Evolutionary conservation across 2,888 invertebrate genomes (phyloP).

Genomic region (Lithodes maja): DNA sequence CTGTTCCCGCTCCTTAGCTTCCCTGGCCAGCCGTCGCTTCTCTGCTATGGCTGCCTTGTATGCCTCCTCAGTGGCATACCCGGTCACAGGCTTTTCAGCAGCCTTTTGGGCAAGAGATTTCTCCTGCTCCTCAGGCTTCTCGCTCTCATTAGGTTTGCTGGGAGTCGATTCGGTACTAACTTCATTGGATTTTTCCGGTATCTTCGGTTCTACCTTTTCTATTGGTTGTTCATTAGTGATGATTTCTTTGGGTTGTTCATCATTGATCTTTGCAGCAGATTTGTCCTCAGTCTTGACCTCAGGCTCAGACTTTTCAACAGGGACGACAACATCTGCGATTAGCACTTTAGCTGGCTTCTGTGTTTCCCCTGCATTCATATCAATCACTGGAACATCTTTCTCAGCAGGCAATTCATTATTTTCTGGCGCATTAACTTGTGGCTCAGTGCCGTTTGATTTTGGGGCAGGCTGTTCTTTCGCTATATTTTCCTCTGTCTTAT

Average conservation of each 20-base stretch:
- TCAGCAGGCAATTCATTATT: neutral
- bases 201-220: neutral
- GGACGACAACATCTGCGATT: neutral
- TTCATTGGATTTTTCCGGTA: neutral
- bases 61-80: conserved; percentile 85
- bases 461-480: neutral
- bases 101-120: conserved; percentile 51
- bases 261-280: neutral
- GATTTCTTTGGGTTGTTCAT: neutral
- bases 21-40: conserved; percentile 88
- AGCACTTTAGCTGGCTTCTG: neutral
- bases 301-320: conserved; percentile 1
- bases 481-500: neutral
- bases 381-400: neutral
- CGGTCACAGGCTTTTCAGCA: conserved; percentile 71
- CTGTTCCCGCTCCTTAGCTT: conserved; percentile 89
- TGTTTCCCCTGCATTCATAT: neutral
- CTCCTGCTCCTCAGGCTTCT: conserved; percentile 40
- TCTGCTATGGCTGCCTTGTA: conserved; percentile 96
- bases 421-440: neutral
- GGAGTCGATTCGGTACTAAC: neutral
- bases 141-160: neutral
- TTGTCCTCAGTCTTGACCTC: neutral
- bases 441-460: neutral
- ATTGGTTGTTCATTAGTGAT: neutral